phyloP scores from a whole-genome alignment of 2,797 vertebrate species.

The Galagoides demidoff region DNA sequence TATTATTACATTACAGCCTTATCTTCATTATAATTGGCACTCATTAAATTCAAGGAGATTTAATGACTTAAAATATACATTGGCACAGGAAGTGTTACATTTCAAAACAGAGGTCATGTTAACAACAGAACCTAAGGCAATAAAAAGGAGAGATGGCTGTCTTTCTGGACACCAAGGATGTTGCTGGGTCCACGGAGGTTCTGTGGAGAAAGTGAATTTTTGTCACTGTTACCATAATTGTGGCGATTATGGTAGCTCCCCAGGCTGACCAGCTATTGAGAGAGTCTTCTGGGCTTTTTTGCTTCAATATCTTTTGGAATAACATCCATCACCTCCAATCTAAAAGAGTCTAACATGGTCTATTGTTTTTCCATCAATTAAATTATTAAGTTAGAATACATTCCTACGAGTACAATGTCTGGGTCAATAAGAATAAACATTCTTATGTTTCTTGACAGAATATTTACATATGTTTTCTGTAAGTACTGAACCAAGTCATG shows the following conservation, averaged over 20 bases:
- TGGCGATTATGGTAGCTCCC: no score
- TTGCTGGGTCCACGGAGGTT: background rate
- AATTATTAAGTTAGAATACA: slow-evolving; percentile 47
- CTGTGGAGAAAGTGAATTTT: background rate
- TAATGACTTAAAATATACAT: background rate
- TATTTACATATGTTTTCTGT: slow-evolving; percentile 61
- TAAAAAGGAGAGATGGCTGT: background rate
- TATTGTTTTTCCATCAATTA: slow-evolving; percentile 34
- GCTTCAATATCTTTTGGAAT: background rate
- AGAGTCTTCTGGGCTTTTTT: background rate
- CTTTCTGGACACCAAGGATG: background rate
- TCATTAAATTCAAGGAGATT: background rate
- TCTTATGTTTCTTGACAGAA: slow-evolving; percentile 55
- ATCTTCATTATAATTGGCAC: background rate
- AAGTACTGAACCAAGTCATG: slow-evolving; percentile 40
- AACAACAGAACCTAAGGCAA: background rate
- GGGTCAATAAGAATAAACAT: slow-evolving; percentile 64
- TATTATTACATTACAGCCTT: background rate
- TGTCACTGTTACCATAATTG: no score
- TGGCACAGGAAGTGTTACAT: background rate
- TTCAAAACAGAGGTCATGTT: background rate
- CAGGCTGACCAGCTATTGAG: background rate
- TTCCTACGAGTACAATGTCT: slow-evolving; percentile 41
- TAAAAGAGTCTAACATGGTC: background rate
- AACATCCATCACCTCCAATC: background rate